Evolutionary conservation across 1,140 invertebrate genomes (phyloP), one percentile per base, ranked within the genome.

Genomic region (Lasioglossum albipes): DNA sequence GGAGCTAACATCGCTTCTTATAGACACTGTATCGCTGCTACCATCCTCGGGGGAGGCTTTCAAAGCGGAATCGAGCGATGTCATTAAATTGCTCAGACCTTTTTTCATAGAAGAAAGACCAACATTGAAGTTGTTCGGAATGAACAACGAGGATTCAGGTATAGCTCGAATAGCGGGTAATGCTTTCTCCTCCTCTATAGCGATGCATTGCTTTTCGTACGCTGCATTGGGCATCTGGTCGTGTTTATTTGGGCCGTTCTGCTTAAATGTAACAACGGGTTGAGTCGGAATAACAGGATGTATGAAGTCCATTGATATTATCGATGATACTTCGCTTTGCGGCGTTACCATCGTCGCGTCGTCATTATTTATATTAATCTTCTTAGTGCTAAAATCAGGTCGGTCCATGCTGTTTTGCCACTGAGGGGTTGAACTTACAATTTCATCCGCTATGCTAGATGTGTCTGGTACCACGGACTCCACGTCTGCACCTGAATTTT

Each of bases 391-490:
- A 22, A 89, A 92, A 64, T 93, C 93, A 1, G 90, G 68, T 16
- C 90, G 80, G 9, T 90, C 85, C 4, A 89, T 83, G 18, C 81
- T 89, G 2, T 68, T 88, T 16, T 90, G 89, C 84, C 89, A 88
- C 0, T 84, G 66, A 0, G 69, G 52, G 27, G 90, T 84, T 0
- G 89, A 84, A 10, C 85, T 85, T 0, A 83, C 84, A 18, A 96
- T 94, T 87, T 97, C 95, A 90, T 97, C 96, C 84, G 95, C 95
- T 79, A 97, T 94, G 91, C 96, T 97, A 84, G 96, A 97, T 20
- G 96, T 96, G 92, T 97, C 96, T 3, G 96, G 95, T 57, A 97
- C 94, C 59, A 97, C 96, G 72, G 96, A 97, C 91, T 97, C 96
- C 41, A 96, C 93, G 94, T 97, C 96, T 69, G 96, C 95, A 74